Evolutionary conservation across 2,113 vertebrate genomes (phyloP).

Genomic region (Oryzias curvinotus): DNA sequence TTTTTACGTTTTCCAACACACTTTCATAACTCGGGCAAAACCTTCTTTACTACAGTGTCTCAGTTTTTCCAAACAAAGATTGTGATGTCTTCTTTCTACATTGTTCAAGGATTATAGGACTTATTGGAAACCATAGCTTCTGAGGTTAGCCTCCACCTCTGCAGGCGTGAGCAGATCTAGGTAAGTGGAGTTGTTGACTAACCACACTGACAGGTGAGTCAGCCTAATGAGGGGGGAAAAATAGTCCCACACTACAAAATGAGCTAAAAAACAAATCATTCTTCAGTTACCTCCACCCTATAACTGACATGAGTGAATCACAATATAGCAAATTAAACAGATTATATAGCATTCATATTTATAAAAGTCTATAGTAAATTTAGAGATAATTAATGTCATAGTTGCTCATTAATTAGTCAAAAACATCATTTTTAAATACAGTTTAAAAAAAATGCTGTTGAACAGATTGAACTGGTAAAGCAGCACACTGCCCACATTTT

Average conservation of each 20-base stretch:
- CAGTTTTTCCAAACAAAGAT: too few relatives aligned
- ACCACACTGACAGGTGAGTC: conserved; percentile 42
- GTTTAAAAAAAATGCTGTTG: neutral
- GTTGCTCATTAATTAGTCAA: too few relatives aligned
- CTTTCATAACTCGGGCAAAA: too few relatives aligned
- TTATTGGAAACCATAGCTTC: conserved; percentile 7
- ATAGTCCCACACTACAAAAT: conserved; percentile 24
- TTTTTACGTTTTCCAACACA: too few relatives aligned
- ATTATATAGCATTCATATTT: too few relatives aligned
- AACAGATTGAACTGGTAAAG: neutral
- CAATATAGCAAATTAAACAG: neutral
- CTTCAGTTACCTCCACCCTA: conserved; percentile 39
- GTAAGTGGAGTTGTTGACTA: conserved; percentile 9
- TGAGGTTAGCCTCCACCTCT: neutral
- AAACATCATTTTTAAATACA: neutral
- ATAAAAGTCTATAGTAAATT: too few relatives aligned
- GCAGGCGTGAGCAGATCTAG: conserved; percentile 33
- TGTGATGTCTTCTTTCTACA: too few relatives aligned
- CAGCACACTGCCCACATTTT: neutral
- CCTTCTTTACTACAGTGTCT: too few relatives aligned
- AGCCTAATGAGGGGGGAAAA: conserved; percentile 24
- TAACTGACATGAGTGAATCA: conserved; percentile 54
- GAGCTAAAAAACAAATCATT: conserved; percentile 22
- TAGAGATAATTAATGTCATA: too few relatives aligned
- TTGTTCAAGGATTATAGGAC: neutral